Conservation (phyloP, 1,140 invertebrate species). For the Eulimnadia texana region DNA sequence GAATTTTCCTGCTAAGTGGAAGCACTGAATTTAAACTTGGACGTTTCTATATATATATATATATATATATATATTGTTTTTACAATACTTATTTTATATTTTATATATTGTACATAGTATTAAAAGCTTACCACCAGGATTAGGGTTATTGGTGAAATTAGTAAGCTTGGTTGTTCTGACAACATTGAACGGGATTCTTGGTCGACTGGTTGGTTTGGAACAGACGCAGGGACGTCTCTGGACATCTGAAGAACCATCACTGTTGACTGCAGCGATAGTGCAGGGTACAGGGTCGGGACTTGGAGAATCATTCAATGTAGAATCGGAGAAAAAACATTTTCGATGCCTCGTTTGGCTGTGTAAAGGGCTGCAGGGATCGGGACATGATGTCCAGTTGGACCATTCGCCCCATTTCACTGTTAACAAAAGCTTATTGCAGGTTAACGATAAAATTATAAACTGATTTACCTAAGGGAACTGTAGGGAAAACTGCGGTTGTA, state of each 20-base stretch:
- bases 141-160: constrained; percentile 17
- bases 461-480: neutral
- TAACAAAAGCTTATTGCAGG: too few relatives aligned
- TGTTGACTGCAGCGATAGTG: neutral
- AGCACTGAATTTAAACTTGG: too few relatives aligned
- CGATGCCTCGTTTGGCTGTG: constrained; percentile 20
- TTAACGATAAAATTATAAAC: too few relatives aligned
- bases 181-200: constrained; percentile 10
- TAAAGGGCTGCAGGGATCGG: constrained; percentile 17
- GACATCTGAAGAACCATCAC: neutral
- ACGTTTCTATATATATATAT: too few relatives aligned
- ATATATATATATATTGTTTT: too few relatives aligned
- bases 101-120: too few relatives aligned
- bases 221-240: neutral
- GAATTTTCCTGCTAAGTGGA: too few relatives aligned
- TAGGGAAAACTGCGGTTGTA: neutral
- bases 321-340: constrained; percentile 16
- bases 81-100: too few relatives aligned
- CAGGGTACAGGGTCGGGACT: constrained; percentile 9
- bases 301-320: constrained; percentile 1
- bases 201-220: constrained; percentile 2
- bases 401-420: constrained; percentile 21
- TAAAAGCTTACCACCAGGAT: too few relatives aligned
- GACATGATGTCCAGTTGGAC: constrained; percentile 23
- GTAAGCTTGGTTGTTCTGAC: constrained; percentile 12